Evolutionary conservation across 1,140 invertebrate genomes (phyloP).

Genomic region (Lithobius niger): DNA sequence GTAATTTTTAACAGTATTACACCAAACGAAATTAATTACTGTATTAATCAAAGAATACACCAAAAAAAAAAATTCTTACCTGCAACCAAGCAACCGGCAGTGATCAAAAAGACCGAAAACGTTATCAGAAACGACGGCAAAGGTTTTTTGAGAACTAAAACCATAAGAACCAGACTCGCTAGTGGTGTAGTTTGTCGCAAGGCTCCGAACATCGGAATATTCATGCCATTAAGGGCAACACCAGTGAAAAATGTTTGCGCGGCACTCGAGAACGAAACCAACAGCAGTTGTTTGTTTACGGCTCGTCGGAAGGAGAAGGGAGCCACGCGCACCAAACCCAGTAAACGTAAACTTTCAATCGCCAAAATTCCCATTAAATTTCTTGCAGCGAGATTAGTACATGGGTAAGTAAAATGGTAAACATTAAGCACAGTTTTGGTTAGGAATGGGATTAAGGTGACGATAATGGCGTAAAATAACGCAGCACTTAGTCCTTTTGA

Average conservation of each 20-base stretch:
- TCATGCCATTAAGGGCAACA: conserved; percentile 29
- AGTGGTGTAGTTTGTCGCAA: conserved; percentile 38
- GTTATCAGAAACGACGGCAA: conserved; percentile 28
- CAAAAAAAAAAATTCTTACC: conserved; percentile 24
- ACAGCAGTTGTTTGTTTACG: neutral
- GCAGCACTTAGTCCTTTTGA: no score
- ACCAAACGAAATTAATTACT: neutral
- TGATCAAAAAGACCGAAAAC: conserved; percentile 29
- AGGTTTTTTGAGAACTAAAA: conserved; percentile 31
- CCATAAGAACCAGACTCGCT: conserved; percentile 34
- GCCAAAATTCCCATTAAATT: neutral
- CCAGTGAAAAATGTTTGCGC: neutral
- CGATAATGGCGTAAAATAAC: neutral
- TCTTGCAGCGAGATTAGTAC: neutral
- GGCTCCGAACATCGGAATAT: conserved; percentile 41
- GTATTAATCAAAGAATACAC: neutral
- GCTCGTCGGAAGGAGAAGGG: neutral
- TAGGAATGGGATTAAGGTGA: neutral
- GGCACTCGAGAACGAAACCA: neutral
- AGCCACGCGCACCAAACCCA: neutral
- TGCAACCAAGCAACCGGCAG: conserved; percentile 35
- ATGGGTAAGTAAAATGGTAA: neutral
- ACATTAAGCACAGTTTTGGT: neutral
- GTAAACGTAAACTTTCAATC: neutral
- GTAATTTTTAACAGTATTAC: neutral